phyloP scores from a whole-genome alignment of 2,797 vertebrate species.

The Melanotaenia parkinsoni region DNA sequence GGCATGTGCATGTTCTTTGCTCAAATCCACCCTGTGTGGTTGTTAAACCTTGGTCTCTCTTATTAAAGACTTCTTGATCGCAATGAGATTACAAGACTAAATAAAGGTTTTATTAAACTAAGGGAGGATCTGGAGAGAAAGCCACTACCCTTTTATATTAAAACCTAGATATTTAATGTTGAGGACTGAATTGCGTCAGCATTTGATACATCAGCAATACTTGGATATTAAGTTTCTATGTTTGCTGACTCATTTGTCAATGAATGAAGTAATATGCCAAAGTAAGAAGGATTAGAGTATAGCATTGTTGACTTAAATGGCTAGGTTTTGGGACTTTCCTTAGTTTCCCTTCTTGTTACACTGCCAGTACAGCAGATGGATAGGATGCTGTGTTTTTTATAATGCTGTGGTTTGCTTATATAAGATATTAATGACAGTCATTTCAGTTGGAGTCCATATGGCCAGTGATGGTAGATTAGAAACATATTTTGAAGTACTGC shows the following conservation, averaged over 20 bases:
- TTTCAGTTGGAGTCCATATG: slow-evolving; percentile 2
- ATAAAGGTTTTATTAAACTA: slow-evolving; percentile 33
- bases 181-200: slow-evolving; percentile 14
- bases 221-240: slow-evolving; percentile 6
- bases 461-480: neutral
- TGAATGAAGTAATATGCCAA: neutral
- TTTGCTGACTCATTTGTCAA: slow-evolving; percentile 13
- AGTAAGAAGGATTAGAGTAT: neutral
- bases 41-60: neutral
- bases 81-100: slow-evolving; percentile 17
- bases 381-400: slow-evolving; percentile 9
- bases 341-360: slow-evolving; percentile 4
- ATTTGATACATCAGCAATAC: slow-evolving; percentile 11
- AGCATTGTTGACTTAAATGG: neutral
- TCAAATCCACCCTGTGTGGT: slow-evolving; percentile 12
- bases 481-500: neutral
- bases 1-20: slow-evolving; percentile 14
- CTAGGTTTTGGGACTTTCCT: neutral
- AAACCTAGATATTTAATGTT: slow-evolving; percentile 19
- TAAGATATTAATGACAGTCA: neutral
- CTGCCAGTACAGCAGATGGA: slow-evolving; percentile 18
- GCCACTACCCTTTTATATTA: slow-evolving; percentile 13
- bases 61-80: slow-evolving; percentile 18
- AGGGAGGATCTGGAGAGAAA: slow-evolving; percentile 15
- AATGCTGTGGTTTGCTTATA: neutral